Conservation (phyloP, 1,140 invertebrate genomes). For the Parasteatoda tepidariorum region DNA sequence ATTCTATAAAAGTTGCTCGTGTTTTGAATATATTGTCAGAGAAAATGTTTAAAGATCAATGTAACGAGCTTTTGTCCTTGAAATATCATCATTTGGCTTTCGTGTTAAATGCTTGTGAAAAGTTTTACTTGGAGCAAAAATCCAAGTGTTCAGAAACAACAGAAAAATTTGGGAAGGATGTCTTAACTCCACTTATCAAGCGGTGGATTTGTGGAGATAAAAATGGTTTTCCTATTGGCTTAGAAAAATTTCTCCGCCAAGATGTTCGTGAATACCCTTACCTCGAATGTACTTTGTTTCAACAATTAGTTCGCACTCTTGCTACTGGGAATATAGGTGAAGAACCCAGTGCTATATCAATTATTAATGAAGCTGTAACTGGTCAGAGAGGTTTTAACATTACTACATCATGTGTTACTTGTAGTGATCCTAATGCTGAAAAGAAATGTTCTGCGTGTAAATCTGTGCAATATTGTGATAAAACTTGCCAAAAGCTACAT, state of each 20-base stretch:
- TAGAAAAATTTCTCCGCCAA: constrained; percentile 86
- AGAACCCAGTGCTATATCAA: constrained; percentile 74
- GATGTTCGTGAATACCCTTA: constrained; percentile 88
- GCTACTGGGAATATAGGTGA: constrained; percentile 74
- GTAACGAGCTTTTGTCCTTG: constrained; percentile 92
- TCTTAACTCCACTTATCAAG: constrained; percentile 67
- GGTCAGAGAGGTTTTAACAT: constrained; percentile 81
- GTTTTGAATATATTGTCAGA: constrained; percentile 87
- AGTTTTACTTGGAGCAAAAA: constrained; percentile 65
- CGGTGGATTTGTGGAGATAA: constrained; percentile 78
- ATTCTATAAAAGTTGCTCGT: constrained; percentile 81
- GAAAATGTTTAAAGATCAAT: constrained; percentile 88
- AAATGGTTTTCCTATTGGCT: constrained; percentile 81
- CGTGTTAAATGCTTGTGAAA: constrained; percentile 76
- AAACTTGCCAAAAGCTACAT: constrained; percentile 93
- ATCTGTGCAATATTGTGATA: constrained; percentile 91
- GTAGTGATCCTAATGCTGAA: constrained; percentile 85
- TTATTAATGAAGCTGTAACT: constrained; percentile 88
- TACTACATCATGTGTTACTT: constrained; percentile 83
- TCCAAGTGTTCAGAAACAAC: constrained; percentile 68
- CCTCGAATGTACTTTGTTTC: constrained; percentile 85
- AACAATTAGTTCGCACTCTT: constrained; percentile 81
- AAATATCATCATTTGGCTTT: constrained; percentile 90
- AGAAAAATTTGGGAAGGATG: constrained; percentile 66
- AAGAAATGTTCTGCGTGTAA: constrained; percentile 98